These are phyloP conservation scores for Parapristionchus giblindavisi DNA, from an alignment of 2,888 invertebrate species.

Conservation along the genomic window DNA sequence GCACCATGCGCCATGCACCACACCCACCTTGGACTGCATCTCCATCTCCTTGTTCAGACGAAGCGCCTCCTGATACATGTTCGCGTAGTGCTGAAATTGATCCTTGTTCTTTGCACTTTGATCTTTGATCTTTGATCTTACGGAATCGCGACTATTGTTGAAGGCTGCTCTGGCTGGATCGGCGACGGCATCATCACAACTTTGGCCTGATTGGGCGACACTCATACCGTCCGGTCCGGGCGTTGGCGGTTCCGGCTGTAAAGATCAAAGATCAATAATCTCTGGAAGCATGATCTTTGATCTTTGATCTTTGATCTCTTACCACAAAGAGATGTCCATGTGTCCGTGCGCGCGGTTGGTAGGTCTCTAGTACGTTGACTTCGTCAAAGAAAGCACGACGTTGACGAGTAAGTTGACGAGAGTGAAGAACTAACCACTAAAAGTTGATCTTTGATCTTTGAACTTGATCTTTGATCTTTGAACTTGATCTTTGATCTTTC, in stretches of 20 bases:
- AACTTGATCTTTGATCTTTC: too few species aligned
- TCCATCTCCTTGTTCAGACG: constrained; percentile 50
- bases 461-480: too few species aligned
- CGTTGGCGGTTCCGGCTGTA: constrained; percentile 36
- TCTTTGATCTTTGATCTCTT: too few species aligned
- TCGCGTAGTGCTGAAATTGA: constrained; percentile 62
- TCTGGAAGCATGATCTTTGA: too few species aligned
- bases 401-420: constrained; percentile 49
- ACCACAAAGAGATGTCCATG: constrained; percentile 55
- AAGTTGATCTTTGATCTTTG: too few species aligned
- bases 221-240: constrained; percentile 16
- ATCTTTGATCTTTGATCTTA: too few species aligned
- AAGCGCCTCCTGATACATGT: constrained; percentile 61
- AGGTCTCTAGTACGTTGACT: constrained; percentile 53
- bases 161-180: constrained; percentile 33
- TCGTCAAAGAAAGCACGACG: constrained; percentile 59
- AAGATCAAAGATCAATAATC: too few species aligned
- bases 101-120: too few species aligned
- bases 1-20: too few species aligned
- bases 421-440: constrained; percentile 55
- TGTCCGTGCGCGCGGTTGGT: constrained; percentile 52
- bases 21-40: constrained; percentile 20
- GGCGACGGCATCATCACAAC: not conserved
- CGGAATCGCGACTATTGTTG: constrained; percentile 31
- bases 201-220: not conserved